Percentiles rank a stretch among this genome's conserved stretches.
Evolutionary conservation across 2,888 invertebrate genomes (phyloP).

Genomic region (Ellobium chinense): DNA sequence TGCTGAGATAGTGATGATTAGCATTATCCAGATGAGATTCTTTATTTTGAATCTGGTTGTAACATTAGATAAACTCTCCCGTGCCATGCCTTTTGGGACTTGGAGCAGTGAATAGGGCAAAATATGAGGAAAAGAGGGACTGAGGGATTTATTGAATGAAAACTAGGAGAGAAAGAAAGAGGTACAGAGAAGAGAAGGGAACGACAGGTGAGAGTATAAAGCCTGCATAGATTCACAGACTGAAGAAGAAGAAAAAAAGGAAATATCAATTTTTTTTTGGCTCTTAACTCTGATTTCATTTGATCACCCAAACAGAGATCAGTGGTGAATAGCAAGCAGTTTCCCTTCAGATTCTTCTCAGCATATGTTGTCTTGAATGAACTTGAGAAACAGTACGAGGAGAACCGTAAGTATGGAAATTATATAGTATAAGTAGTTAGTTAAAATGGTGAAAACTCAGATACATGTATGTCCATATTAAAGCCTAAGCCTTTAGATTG

Average conservation of each 20-base stretch:
- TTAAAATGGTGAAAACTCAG: too few relatives aligned
- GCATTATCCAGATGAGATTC: too few relatives aligned
- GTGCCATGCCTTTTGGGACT: too few relatives aligned
- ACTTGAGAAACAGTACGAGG: constrained; percentile 71
- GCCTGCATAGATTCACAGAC: background rate
- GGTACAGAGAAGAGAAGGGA: background rate
- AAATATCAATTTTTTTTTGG: background rate
- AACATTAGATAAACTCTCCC: too few relatives aligned
- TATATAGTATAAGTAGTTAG: too few relatives aligned
- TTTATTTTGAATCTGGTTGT: too few relatives aligned
- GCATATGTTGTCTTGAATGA: constrained; percentile 78
- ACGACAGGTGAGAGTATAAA: background rate
- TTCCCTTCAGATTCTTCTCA: constrained; percentile 80
- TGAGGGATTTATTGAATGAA: background rate
- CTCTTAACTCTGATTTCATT: too few relatives aligned
- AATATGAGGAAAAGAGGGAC: background rate
- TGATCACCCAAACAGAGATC: constrained; percentile 66
- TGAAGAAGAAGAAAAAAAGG: background rate
- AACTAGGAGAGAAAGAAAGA: background rate
- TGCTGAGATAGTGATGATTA: too few relatives aligned
- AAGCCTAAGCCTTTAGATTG: too few relatives aligned
- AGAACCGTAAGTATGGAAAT: constrained; percentile 65
- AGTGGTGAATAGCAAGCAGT: constrained; percentile 79
- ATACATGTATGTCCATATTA: too few relatives aligned
- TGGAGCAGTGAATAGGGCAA: too few relatives aligned